Evolutionary conservation across 1,140 invertebrate genomes (phyloP), one percentile per base, ranked within the genome.

Genomic region (Drosophila nigrodunni): DNA sequence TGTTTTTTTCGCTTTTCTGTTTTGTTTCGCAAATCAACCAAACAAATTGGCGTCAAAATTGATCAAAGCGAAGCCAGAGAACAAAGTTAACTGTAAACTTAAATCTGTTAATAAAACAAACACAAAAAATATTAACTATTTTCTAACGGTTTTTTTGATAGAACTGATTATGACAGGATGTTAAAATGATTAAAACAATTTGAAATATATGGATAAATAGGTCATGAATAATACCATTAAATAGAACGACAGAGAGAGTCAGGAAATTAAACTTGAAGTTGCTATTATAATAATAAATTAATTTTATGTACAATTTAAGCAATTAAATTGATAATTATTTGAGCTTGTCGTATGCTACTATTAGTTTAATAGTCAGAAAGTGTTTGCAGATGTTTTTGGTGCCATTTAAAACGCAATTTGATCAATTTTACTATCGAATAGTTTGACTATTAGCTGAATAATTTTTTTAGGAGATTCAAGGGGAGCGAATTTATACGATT

Each of bases 41-140:
- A 71, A 71, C 52, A 75, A 75, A 71, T 69, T 75, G 73, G 46
- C 46, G 73, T 71, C 59, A 60, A 71, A 75, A 70, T 74, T 74
- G 72, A 74, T 74, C 70, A 70, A 74, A 74, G 37, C 43, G 35
- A 49, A 69, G 58, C 50, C 57, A 44, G 37, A 44, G 37, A 21
- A 30, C 15, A 41, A 60, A 59, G 62, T 69, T 54, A 47, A 69
- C 7, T 44, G 37, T 43, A 15, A 54, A 46, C 43, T 7, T 37
- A 18, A 13, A 9, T 50, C 2, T 25, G 9, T 58, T 37, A 35
- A n/a, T 41, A 52, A 39, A 15, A 37, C 4, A 41, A 21, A 39
- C 13, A 35, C 44, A 15, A 59, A n/a, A 73, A 57, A 59, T 58
- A 44, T 13, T 46, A 59, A 59, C 44, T 59, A 59, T 59, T 59